These are phyloP conservation scores for Ammodytes dubius DNA, from an alignment of 2,113 vertebrate species.

Conservation along the genomic window DNA sequence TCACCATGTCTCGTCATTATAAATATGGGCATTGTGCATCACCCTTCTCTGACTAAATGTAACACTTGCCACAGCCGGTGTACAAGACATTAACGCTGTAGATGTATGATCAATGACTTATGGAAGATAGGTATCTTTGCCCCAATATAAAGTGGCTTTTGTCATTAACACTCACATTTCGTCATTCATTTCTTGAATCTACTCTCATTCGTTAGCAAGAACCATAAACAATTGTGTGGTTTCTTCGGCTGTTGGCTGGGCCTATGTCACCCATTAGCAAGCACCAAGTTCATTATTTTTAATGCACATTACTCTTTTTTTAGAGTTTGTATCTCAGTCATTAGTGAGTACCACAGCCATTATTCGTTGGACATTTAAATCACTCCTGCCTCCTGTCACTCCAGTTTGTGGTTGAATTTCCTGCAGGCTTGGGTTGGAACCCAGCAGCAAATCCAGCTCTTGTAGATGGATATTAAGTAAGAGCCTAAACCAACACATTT, in stretches of 20 bases:
- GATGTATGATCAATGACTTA: too few species aligned
- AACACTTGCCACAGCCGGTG: background rate
- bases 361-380: constrained; percentile 41
- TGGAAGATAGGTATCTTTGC: too few species aligned
- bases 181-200: constrained; percentile 13
- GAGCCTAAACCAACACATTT: constrained; percentile 61
- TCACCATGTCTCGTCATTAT: background rate
- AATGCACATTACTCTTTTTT: constrained; percentile 41
- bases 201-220: constrained; percentile 11
- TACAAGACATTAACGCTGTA: background rate
- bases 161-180: background rate
- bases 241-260: constrained; percentile 25
- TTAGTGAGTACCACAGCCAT: constrained; percentile 40
- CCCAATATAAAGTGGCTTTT: background rate
- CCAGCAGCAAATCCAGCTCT: constrained; percentile 44
- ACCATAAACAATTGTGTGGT: constrained; percentile 33
- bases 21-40: background rate
- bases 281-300: constrained; percentile 44
- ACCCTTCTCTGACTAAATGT: background rate
- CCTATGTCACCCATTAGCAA: constrained; percentile 49
- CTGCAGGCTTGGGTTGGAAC: constrained; percentile 38
- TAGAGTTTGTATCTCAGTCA: constrained; percentile 41
- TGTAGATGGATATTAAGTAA: constrained; percentile 44
- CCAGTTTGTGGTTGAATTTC: constrained; percentile 51
- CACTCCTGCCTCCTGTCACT: constrained; percentile 24